phyloP scores from a whole-genome alignment of 1,140 invertebrate species.

The Cecropterus lyciades region DNA sequence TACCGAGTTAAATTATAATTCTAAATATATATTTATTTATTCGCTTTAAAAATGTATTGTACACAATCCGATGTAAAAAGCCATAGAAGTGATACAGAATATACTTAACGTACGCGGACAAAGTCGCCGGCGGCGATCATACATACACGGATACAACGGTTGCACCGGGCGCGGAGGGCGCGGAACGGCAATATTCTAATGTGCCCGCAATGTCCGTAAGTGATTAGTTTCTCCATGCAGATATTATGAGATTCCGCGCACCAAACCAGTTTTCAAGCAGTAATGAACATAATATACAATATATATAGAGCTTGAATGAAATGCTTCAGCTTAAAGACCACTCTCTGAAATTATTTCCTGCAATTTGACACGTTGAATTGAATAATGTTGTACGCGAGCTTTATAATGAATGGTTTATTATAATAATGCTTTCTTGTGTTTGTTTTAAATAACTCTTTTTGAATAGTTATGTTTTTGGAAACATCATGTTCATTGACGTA shows the following conservation, averaged over 20 bases:
- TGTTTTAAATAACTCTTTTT: not conserved
- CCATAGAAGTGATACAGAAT: not conserved
- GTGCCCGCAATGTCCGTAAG: constrained; percentile 30
- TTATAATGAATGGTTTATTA: not conserved
- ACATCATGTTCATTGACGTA: not conserved
- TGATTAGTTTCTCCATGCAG: constrained; percentile 38
- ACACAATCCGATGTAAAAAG: not conserved
- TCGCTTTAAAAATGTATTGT: not conserved
- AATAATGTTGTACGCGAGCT: not conserved
- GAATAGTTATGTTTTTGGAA: not conserved
- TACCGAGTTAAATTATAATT: too few species aligned
- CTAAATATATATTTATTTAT: too few species aligned
- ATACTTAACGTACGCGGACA: not conserved
- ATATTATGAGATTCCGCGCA: constrained; percentile 24
- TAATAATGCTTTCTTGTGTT: not conserved
- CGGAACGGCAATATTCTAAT: constrained; percentile 39
- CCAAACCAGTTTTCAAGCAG: constrained; percentile 10
- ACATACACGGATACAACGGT: not conserved
- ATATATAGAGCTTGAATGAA: constrained; percentile 5
- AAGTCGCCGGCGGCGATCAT: not conserved
- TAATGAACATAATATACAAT: constrained; percentile 23
- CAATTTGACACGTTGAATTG: constrained; percentile 20
- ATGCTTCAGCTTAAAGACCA: constrained; percentile 1
- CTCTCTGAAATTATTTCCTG: constrained; percentile 11
- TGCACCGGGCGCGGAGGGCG: not conserved